Evolutionary conservation across 2,888 invertebrate species (phyloP).

Genomic region (Gortyna flavago): DNA sequence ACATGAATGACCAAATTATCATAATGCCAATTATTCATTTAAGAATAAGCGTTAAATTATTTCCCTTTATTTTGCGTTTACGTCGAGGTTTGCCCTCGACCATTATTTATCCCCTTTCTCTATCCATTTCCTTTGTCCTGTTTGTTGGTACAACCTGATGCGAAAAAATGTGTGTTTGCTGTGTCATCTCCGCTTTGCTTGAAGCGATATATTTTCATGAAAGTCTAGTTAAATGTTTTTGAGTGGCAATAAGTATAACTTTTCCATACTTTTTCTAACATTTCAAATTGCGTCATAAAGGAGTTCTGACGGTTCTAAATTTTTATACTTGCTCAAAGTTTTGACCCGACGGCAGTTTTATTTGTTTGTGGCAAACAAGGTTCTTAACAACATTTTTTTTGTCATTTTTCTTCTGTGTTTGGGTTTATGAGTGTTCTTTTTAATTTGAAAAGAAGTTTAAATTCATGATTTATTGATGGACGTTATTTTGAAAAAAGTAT

Average conservation of each 20-base stretch:
- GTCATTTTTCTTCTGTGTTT: conserved; percentile 57
- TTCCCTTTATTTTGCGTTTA: conserved; percentile 70
- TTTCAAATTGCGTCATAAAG: conserved; percentile 58
- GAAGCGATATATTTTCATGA: conserved; percentile 73
- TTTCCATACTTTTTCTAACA: conserved; percentile 67
- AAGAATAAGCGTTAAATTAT: conserved; percentile 65
- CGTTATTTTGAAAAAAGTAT: neutral
- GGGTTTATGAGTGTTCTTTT: conserved; percentile 41
- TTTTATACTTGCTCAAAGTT: conserved; percentile 53
- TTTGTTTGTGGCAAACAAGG: conserved; percentile 59
- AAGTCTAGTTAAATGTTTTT: conserved; percentile 71
- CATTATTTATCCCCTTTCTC: conserved; percentile 82
- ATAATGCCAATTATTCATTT: conserved; percentile 67
- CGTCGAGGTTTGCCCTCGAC: conserved; percentile 68
- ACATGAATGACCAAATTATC: conserved; percentile 63
- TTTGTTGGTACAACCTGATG: conserved; percentile 78
- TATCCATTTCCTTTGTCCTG: conserved; percentile 82
- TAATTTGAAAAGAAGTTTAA: conserved; percentile 25
- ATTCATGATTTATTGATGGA: conserved; percentile 7
- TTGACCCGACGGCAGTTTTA: conserved; percentile 47
- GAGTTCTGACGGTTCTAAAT: conserved; percentile 43
- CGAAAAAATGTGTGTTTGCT: conserved; percentile 81
- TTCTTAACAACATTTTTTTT: conserved; percentile 42
- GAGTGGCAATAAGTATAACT: conserved; percentile 71
- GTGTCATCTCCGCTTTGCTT: conserved; percentile 71